A percentile compares a stretch with the other conserved stretches of the same genome.
These are phyloP conservation scores for Phasia obesa DNA, from an alignment of 2,888 invertebrate species.

Conservation along the genomic window DNA sequence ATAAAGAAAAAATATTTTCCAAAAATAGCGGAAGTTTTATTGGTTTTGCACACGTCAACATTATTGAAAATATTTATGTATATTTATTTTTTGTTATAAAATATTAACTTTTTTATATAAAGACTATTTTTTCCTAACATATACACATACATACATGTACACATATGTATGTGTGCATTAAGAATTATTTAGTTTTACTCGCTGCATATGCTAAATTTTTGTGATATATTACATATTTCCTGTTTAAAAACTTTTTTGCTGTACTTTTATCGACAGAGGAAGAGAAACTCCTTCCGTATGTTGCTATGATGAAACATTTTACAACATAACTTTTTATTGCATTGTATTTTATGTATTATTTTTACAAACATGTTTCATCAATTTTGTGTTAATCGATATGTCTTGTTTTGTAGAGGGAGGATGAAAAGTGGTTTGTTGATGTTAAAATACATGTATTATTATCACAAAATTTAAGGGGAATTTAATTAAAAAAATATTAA, in stretches of 20 bases:
- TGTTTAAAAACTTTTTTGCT: slow-evolving; percentile 22
- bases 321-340: slow-evolving; percentile 23
- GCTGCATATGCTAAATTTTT: slow-evolving; percentile 41
- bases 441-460: background rate
- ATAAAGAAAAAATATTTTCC: slow-evolving; percentile 31
- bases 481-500: too few species aligned
- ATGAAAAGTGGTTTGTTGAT: slow-evolving; percentile 1
- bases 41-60: slow-evolving; percentile 80
- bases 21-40: slow-evolving; percentile 78
- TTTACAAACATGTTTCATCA: slow-evolving; percentile 43
- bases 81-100: slow-evolving; percentile 25
- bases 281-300: slow-evolving; percentile 11
- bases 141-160: background rate
- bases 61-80: slow-evolving; percentile 73
- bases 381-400: slow-evolving; percentile 59
- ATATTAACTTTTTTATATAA: slow-evolving; percentile 1
- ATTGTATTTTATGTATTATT: slow-evolving; percentile 11
- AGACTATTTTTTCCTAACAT: background rate
- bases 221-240: slow-evolving; percentile 49
- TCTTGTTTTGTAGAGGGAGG: slow-evolving; percentile 3
- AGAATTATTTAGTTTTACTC: background rate
- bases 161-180: background rate
- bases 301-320: slow-evolving; percentile 15
- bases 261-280: background rate
- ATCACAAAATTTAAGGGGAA: too few species aligned